Conservation (phyloP, 2,113 vertebrate species). For the Rhabdornis inornatus region DNA sequence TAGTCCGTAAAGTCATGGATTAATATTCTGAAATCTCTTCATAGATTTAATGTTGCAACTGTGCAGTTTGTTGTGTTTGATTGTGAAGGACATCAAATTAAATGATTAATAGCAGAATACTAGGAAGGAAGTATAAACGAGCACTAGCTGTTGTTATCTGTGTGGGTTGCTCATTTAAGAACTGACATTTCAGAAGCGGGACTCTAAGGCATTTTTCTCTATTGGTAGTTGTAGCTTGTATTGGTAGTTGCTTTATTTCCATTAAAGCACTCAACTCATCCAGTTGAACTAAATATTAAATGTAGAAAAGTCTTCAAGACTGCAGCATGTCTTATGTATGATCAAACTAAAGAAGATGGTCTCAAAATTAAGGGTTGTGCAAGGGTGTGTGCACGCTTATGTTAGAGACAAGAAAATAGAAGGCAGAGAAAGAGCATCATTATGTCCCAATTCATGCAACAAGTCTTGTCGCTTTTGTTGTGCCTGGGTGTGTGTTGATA, state of each 20-base stretch:
- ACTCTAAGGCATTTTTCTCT: neutral
- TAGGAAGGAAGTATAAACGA: neutral
- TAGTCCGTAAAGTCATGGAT: neutral
- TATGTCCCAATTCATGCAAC: neutral
- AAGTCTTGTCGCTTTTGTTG: neutral
- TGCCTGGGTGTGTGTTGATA: neutral
- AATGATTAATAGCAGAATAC: neutral
- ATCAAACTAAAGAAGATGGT: neutral
- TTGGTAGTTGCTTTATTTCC: neutral
- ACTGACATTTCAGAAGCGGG: neutral
- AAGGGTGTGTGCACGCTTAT: neutral
- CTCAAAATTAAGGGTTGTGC: neutral
- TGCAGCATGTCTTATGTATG: rapidly evolving
- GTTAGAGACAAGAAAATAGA: neutral
- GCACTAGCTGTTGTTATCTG: neutral
- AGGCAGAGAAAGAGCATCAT: neutral
- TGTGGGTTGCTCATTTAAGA: neutral
- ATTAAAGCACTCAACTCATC: neutral
- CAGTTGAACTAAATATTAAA: neutral
- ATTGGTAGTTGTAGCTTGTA: neutral
- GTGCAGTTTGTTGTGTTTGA: neutral
- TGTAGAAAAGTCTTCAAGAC: neutral
- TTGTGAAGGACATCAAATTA: neutral
- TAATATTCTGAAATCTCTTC: neutral
- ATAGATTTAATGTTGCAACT: neutral